phyloP scores from a whole-genome alignment of 1,140 invertebrate species.

The Rhagoletis pomonella region DNA sequence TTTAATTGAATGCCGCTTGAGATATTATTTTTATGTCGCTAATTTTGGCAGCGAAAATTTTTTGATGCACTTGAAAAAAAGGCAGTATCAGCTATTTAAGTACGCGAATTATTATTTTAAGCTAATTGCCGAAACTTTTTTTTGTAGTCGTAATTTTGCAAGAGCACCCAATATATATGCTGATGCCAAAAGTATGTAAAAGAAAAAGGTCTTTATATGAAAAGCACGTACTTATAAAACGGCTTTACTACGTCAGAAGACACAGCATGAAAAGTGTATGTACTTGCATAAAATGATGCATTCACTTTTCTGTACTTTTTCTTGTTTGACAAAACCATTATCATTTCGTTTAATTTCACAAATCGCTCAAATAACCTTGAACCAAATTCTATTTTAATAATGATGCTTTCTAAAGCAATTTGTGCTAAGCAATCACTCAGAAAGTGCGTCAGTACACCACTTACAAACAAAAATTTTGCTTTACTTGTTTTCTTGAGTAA shows the following conservation, averaged over 20 bases:
- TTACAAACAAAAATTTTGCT: no score
- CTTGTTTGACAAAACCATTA: neutral
- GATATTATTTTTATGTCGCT: neutral
- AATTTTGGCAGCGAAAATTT: neutral
- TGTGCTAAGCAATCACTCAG: conserved; percentile 11
- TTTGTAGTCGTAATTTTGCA: neutral
- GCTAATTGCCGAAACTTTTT: neutral
- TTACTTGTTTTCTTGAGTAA: no score
- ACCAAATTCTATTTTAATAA: conserved; percentile 70
- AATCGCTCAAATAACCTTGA: conserved; percentile 68
- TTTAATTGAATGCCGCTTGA: neutral
- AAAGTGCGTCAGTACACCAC: conserved; percentile 10
- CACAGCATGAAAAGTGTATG: no score
- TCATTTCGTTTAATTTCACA: conserved; percentile 57
- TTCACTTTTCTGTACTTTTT: neutral
- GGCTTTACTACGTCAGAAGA: no score
- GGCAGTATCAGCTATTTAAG: neutral
- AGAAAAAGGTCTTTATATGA: no score
- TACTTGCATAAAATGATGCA: no score
- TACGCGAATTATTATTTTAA: neutral
- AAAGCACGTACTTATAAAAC: no score
- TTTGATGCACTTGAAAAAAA: neutral
- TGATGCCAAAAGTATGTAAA: no score
- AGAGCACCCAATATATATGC: no score
- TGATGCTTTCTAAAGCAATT: conserved; percentile 15